Conservation (phyloP, 37 sponge, comb jelly and placozoan genomes). For the Haliclona indistincta region DNA sequence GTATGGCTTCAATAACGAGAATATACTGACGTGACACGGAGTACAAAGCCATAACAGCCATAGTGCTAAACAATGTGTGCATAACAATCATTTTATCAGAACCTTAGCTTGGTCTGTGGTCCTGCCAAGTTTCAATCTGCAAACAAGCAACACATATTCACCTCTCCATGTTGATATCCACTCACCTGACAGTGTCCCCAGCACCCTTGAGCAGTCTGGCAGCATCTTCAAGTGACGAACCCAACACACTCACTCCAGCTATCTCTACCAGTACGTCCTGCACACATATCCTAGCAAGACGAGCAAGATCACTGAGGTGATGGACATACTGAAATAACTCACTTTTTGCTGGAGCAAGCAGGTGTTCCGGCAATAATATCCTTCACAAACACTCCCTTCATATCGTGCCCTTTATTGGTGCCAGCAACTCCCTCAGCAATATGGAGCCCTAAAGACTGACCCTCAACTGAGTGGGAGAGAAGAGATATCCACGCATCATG, state of each 20-base stretch:
- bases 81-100: too few relatives aligned
- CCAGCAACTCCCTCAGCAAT: conserved; percentile 31
- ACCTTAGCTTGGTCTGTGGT: too few relatives aligned
- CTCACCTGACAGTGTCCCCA: not conserved
- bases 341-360: conserved; percentile 50
- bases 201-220: conserved; percentile 5
- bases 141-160: too few relatives aligned
- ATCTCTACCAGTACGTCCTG: conserved; percentile 46
- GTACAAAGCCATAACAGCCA: too few relatives aligned
- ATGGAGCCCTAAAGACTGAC: conserved; percentile 33
- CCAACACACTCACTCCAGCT: not conserved
- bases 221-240: conserved; percentile 13
- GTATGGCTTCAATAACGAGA: too few relatives aligned
- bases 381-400: conserved; percentile 53
- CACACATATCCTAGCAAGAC: conserved; percentile 36
- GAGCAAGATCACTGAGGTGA: not conserved
- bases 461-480: conserved; percentile 21
- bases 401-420: not conserved
- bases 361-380: conserved; percentile 41
- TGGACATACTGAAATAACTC: not conserved
- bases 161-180: too few relatives aligned
- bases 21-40: too few relatives aligned
- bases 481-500: not conserved
- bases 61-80: too few relatives aligned
- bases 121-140: too few relatives aligned